Conservation (phyloP, 2,888 invertebrate species). For the Drosophila ezoana region DNA sequence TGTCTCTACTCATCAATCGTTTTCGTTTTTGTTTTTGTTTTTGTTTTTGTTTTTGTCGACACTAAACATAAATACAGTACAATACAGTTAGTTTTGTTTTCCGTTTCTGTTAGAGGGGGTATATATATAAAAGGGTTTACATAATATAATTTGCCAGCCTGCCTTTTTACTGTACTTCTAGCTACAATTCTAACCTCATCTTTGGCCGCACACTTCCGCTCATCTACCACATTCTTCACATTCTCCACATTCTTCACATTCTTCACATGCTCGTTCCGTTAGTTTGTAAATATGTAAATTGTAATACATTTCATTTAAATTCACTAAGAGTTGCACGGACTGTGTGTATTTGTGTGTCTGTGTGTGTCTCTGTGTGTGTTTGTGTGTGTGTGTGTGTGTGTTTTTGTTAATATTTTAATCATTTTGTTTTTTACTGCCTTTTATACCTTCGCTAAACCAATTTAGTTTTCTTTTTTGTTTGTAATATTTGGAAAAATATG, state of each 20-base stretch:
- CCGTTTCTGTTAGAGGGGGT: conserved; percentile 14
- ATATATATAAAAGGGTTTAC: conserved; percentile 53
- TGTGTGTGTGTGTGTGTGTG: conserved; percentile 18
- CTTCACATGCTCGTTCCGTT: conserved; percentile 31
- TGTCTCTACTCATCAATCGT: not conserved
- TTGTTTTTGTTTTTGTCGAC: conserved; percentile 49
- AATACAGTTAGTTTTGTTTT: conserved; percentile 43
- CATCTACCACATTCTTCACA: conserved; percentile 16
- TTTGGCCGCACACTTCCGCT: conserved; percentile 55
- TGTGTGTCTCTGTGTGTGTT: not conserved
- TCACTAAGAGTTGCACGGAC: conserved; percentile 82
- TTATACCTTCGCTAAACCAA: conserved; percentile 76
- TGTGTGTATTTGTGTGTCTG: conserved; percentile 39
- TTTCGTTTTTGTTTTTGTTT: conserved; percentile 11
- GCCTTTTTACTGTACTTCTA: conserved; percentile 51
- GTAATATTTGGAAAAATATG: conserved; percentile 73
- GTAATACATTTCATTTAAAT: conserved; percentile 73
- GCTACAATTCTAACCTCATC: conserved; percentile 67
- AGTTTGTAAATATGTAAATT: conserved; percentile 70
- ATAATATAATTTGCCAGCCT: conserved; percentile 31
- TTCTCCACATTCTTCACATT: conserved; percentile 1
- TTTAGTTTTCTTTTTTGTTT: conserved; percentile 32
- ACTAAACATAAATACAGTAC: conserved; percentile 76
- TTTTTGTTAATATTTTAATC: conserved; percentile 30
- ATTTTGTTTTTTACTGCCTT: conserved; percentile 38